Percentiles rank a stretch among this genome's conserved stretches.
These are phyloP conservation scores for Emmelina monodactyla DNA, from an alignment of 2,888 invertebrate genomes.

Conservation along the genomic window DNA sequence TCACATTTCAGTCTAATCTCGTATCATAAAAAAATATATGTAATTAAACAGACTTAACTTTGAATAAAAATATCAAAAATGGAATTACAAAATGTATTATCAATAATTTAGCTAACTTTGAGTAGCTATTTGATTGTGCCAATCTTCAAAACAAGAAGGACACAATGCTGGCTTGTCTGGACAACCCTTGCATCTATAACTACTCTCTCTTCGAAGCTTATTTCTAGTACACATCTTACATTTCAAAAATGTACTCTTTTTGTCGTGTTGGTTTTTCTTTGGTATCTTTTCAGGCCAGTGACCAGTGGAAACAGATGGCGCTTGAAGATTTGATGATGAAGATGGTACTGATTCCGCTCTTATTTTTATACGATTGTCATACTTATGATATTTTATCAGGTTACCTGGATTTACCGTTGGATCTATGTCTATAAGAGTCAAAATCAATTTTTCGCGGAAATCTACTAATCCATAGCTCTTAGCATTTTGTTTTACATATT, in stretches of 20 bases:
- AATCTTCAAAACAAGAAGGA: neutral
- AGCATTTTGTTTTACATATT: neutral
- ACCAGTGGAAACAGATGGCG: neutral
- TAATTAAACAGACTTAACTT: neutral
- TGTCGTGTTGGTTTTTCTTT: neutral
- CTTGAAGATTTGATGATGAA: neutral
- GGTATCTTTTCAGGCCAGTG: neutral
- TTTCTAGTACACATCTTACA: neutral
- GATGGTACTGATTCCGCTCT: neutral
- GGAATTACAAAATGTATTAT: too few species aligned
- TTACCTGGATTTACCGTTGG: neutral
- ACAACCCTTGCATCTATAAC: neutral
- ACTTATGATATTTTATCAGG: neutral
- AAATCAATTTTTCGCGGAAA: neutral
- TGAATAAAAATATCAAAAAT: neutral
- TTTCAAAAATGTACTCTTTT: neutral
- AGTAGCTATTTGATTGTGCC: neutral
- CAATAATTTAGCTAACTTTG: neutral
- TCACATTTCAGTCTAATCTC: neutral
- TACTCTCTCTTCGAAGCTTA: neutral
- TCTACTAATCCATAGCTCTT: conserved; percentile 1
- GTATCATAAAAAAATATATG: neutral
- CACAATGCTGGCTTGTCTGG: conserved; percentile 1
- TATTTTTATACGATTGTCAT: neutral
- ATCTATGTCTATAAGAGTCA: neutral